Evolutionary conservation across 2,113 vertebrate genomes (phyloP), one percentile per base, ranked within the genome.

Genomic region (Gasterosteus aculeatus): DNA sequence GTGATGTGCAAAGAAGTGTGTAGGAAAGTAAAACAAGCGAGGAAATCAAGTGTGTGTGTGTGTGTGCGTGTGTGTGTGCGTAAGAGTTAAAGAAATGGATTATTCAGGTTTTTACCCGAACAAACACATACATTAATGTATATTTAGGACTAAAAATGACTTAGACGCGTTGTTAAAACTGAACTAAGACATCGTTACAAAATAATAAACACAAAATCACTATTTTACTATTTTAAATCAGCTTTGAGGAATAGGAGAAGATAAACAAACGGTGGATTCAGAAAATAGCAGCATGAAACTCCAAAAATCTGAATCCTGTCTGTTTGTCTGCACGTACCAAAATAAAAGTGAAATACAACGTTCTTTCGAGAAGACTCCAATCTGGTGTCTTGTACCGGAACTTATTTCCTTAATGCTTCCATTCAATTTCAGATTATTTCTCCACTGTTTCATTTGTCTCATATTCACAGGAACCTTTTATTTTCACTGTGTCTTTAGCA

Each of bases 1-100:
- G 60, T 60, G 81, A 65, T 65, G 81, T 86, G 75, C 67, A 44
- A 68, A 68, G 65, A 58, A 31, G 6, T 26, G 22, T 26, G 22
- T 26, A 26, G 22, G 22, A 26, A 26, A 26, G 22, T 26, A 26
- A 26, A 26, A 26, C 22, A 26, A 26, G 22, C 22, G 22, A 26
- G 22, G 22, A 26, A 31, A 9, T 44, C 12, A 19, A 2, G 0
- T 22, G 79, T 66, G 46, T 65, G 58, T 57, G 53, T 44, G 54
- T 63, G 69, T 72, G 72, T 53, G 66, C 53, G 65, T 64, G 49
- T 31, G 19, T 26, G 58, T 49, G 57, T 19, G 49, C 41, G 33
- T 58, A 53, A n/a, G 19, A 19, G 67, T 46, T 31, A 1, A 29
- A 51, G 16, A 53, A 64, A 69, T 1, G n/a, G 11, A 54, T 54